These are phyloP conservation scores for Cryptocheilus praepositus DNA, from an alignment of 2,888 invertebrate species.

Conservation along the genomic window DNA sequence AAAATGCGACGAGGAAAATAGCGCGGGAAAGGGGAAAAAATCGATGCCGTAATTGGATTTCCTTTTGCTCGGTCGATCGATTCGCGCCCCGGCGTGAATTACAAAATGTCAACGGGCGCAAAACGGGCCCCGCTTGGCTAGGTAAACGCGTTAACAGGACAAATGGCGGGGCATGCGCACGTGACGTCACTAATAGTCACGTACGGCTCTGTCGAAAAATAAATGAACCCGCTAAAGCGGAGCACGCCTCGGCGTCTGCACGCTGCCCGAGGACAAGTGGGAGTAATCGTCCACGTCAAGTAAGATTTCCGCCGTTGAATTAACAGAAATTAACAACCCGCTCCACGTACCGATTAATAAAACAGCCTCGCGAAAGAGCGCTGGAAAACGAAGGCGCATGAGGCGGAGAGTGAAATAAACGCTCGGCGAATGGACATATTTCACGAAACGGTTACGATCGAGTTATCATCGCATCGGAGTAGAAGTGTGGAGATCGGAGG, in stretches of 20 bases:
- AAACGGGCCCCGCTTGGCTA: neutral
- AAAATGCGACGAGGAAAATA: neutral
- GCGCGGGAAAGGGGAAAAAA: neutral
- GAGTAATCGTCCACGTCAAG: slow-evolving; percentile 11
- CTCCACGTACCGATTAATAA: no score
- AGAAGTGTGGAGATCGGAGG: no score
- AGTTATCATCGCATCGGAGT: no score
- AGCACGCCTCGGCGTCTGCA: no score
- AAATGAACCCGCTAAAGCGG: neutral
- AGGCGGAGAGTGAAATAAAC: no score
- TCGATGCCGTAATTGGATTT: neutral
- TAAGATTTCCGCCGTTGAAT: slow-evolving; percentile 28
- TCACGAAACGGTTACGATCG: no score
- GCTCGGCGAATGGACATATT: no score
- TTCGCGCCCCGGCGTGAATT: no score
- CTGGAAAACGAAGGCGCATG: no score
- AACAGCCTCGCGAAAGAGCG: no score
- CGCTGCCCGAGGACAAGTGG: neutral
- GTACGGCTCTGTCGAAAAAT: slow-evolving; percentile 4
- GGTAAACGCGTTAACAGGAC: no score
- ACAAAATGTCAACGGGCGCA: slow-evolving; percentile 3
- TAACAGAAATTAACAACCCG: slow-evolving; percentile 22
- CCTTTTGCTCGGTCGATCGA: neutral
- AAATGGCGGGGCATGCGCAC: slow-evolving; percentile 2
- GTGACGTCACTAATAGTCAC: neutral